These are phyloP conservation scores for Eristalinus sepulchralis DNA, from an alignment of 2,888 invertebrate species.

Conservation along the genomic window DNA sequence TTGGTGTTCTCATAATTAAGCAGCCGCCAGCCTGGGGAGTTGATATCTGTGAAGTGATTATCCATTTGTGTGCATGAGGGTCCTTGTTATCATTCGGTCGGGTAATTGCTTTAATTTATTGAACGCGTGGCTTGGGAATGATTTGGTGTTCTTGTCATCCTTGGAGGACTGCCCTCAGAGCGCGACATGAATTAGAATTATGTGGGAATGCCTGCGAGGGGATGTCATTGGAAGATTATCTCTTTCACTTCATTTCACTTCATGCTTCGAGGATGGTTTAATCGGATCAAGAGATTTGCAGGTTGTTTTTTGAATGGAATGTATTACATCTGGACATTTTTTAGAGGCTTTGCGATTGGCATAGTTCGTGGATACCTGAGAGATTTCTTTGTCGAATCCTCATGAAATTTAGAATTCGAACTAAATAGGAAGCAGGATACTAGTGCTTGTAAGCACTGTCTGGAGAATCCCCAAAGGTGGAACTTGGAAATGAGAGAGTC, in stretches of 20 bases:
- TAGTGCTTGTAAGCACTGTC: too few species aligned
- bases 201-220: not conserved
- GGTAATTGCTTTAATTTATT: conserved; percentile 35
- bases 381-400: too few species aligned
- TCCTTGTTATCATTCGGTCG: conserved; percentile 19
- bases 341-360: too few species aligned
- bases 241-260: not conserved
- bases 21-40: conserved; percentile 10
- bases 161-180: not conserved
- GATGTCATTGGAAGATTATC: not conserved
- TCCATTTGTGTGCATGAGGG: conserved; percentile 20
- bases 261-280: not conserved
- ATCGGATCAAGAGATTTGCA: not conserved
- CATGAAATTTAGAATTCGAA: too few species aligned
- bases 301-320: not conserved
- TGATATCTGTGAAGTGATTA: conserved; percentile 36
- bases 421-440: too few species aligned
- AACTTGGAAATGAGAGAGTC: too few species aligned
- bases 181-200: not conserved
- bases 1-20: conserved; percentile 18
- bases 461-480: too few species aligned
- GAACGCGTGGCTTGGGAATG: not conserved
- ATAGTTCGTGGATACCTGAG: too few species aligned
- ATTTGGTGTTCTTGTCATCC: not conserved
- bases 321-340: not conserved